Evolutionary conservation across 2,888 invertebrate genomes (phyloP).

Genomic region (Drosophila subsilvestris): DNA sequence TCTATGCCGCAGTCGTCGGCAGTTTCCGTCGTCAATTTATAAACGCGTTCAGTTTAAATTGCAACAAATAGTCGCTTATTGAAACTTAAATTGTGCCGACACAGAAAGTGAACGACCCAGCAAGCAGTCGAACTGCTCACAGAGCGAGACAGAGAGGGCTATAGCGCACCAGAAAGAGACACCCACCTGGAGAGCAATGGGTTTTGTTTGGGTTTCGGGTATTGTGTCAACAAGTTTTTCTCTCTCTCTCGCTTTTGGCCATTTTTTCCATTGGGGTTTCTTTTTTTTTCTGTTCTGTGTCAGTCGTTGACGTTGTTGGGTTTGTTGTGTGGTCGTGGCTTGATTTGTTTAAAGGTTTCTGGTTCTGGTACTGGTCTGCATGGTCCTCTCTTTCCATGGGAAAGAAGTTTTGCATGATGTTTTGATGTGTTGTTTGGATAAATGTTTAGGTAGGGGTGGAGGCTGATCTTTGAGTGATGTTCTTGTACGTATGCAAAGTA

Average conservation of each 20-base stretch:
- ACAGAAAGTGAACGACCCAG: constrained; percentile 61
- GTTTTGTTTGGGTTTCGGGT: constrained; percentile 50
- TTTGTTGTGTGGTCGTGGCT: constrained; percentile 67
- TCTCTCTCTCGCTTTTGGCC: constrained; percentile 44
- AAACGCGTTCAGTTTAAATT: constrained; percentile 79
- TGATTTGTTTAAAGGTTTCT: constrained; percentile 74
- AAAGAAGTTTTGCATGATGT: constrained; percentile 36
- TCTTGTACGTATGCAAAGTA: neutral
- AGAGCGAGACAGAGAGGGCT: constrained; percentile 4
- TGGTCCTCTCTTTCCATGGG: constrained; percentile 55
- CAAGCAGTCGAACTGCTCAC: constrained; percentile 6
- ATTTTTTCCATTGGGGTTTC: constrained; percentile 56
- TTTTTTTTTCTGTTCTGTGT: constrained; percentile 50
- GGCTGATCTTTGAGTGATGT: neutral
- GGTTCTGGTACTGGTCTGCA: constrained; percentile 9
- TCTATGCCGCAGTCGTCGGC: constrained; percentile 57
- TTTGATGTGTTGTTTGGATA: constrained; percentile 29
- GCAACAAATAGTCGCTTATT: constrained; percentile 80
- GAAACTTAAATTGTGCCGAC: constrained; percentile 79
- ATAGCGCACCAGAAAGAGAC: constrained; percentile 34
- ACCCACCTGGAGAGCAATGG: constrained; percentile 27
- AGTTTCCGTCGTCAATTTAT: constrained; percentile 76
- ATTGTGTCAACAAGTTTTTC: constrained; percentile 75
- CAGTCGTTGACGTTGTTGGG: constrained; percentile 68
- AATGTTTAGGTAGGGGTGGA: neutral